These are phyloP conservation scores for Chironex yamaguchii DNA, from an alignment of 30 jellyfish, hydroid and myxozoan genomes.

Conservation along the genomic window DNA sequence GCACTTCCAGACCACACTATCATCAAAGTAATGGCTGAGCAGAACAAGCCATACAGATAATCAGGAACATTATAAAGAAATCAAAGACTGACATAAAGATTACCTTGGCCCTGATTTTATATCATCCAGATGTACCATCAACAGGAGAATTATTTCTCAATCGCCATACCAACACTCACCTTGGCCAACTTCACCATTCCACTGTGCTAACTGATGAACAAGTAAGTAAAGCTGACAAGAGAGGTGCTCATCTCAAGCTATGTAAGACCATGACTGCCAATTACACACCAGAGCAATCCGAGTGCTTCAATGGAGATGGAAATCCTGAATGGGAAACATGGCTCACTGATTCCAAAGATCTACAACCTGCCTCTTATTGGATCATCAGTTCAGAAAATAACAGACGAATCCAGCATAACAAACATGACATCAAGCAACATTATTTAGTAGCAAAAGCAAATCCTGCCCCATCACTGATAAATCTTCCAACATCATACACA, in stretches of 20 bases:
- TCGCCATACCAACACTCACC: conserved; percentile 14
- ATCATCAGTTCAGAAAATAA: neutral
- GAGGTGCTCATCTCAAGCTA: neutral
- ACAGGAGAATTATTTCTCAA: conserved; percentile 11
- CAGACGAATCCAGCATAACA: neutral
- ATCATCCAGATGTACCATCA: neutral
- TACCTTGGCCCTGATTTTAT: conserved; percentile 16
- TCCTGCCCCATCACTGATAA: no score
- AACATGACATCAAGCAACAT: conserved; percentile 4
- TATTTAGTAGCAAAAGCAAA: no score
- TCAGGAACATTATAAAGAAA: neutral
- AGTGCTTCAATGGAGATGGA: neutral
- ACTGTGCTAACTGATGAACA: neutral
- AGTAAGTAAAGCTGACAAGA: neutral
- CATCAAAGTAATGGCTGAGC: conserved; percentile 15
- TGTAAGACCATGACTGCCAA: neutral
- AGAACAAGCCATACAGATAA: conserved; percentile 20
- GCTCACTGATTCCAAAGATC: neutral
- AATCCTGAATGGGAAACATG: neutral
- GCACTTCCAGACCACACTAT: conserved; percentile 29
- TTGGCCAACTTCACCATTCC: neutral
- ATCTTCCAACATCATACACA: no score
- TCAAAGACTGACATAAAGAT: neutral
- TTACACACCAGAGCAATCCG: neutral
- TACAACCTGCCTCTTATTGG: conserved; percentile 5